phyloP scores from a whole-genome alignment of 2,113 vertebrate genomes.

The Danio rerio region GRCz12tu NC_133181.1:55188001-55188500 shows the following conservation, averaged over 20 bases:
- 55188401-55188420: neutral
- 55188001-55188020: no score
- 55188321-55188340: neutral
- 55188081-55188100: no score
- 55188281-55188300: neutral
- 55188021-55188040: no score
- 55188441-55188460: conserved; percentile 12
- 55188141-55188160: neutral
- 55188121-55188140: no score
- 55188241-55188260: neutral
- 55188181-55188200: neutral
- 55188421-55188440: neutral
- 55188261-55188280: neutral
- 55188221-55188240: neutral
- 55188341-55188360: neutral
- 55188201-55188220: neutral
- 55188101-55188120: no score
- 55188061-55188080: no score
- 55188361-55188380: neutral
- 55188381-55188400: neutral
- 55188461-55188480: neutral
- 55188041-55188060: no score
- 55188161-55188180: neutral
- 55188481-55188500: neutral
- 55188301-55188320: conserved; percentile 7